These are phyloP conservation scores for Drosophila mojavensis DNA, from an alignment of 1,140 invertebrate genomes.

Conservation along the genomic window DNA sequence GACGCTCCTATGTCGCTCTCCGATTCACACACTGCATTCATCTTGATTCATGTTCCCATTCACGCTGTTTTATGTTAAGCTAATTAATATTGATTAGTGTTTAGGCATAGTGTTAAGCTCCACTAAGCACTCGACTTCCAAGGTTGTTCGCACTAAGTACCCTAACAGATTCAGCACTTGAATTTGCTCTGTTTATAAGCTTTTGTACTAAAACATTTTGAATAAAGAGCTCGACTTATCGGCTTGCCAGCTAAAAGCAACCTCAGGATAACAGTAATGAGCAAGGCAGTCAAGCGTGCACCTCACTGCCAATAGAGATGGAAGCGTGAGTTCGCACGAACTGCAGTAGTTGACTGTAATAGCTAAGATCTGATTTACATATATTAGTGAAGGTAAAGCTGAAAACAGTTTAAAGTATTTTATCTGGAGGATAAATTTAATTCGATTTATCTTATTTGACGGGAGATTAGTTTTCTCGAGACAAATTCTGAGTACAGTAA, in stretches of 20 bases:
- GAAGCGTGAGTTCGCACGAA: not conserved
- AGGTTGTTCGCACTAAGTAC: slow-evolving; percentile 8
- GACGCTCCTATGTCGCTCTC: not conserved
- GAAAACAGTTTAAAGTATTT: too few relatives aligned
- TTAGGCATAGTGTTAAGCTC: slow-evolving; percentile 52
- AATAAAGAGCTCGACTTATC: slow-evolving; percentile 58
- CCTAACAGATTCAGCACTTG: slow-evolving; percentile 24
- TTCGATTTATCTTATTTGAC: too few relatives aligned
- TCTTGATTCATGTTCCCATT: slow-evolving; percentile 11
- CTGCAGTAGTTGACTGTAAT: not conserved
- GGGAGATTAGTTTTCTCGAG: too few relatives aligned
- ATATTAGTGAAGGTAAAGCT: too few relatives aligned
- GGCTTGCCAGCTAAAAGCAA: slow-evolving; percentile 16
- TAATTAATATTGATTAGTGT: slow-evolving; percentile 85
- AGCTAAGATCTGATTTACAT: too few relatives aligned
- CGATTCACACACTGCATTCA: slow-evolving; percentile 9
- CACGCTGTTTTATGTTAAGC: slow-evolving; percentile 48
- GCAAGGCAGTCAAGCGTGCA: slow-evolving; percentile 27
- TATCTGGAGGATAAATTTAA: too few relatives aligned
- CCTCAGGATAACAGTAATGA: slow-evolving; percentile 48
- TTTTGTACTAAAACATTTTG: slow-evolving; percentile 40
- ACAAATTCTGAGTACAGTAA: too few relatives aligned
- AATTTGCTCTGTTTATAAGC: slow-evolving; percentile 20
- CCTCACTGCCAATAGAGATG: slow-evolving; percentile 7
- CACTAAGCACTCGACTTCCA: slow-evolving; percentile 8